phyloP scores from a whole-genome alignment of 2,113 vertebrate genomes.

The Equus przewalskii region DNA sequence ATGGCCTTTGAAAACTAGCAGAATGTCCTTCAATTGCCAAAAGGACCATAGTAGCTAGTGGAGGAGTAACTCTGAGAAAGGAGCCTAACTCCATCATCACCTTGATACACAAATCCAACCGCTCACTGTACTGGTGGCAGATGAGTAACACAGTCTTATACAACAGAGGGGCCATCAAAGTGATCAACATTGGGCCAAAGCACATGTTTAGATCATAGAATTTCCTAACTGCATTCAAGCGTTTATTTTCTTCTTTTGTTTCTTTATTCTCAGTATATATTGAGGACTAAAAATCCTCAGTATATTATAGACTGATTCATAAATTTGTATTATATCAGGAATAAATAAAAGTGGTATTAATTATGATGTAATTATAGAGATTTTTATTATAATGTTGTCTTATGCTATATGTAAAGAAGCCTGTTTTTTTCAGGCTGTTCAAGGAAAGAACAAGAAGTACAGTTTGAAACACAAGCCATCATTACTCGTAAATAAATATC shows the following conservation, averaged over 20 bases:
- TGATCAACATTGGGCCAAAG: no score
- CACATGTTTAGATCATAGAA: neutral
- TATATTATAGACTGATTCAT: neutral
- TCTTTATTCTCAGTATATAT: neutral
- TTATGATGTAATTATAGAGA: neutral
- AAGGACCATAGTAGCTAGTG: neutral
- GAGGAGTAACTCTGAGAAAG: neutral
- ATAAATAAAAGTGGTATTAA: neutral
- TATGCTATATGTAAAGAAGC: neutral
- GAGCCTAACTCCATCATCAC: neutral
- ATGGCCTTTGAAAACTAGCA: neutral
- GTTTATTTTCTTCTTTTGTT: neutral
- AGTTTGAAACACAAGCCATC: conserved; percentile 52
- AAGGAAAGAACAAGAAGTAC: neutral
- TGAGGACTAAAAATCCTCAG: neutral
- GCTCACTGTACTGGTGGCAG: neutral
- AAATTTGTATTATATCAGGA: neutral
- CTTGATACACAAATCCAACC: neutral
- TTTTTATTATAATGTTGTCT: neutral
- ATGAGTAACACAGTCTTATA: neutral
- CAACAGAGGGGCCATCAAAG: neutral
- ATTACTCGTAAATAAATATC: conserved; percentile 62
- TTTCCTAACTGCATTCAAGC: neutral
- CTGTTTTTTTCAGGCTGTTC: neutral
- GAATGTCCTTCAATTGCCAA: neutral